These are phyloP conservation scores for Ephestia elutella DNA, from an alignment of 1,140 invertebrate species.

Conservation along the genomic window DNA sequence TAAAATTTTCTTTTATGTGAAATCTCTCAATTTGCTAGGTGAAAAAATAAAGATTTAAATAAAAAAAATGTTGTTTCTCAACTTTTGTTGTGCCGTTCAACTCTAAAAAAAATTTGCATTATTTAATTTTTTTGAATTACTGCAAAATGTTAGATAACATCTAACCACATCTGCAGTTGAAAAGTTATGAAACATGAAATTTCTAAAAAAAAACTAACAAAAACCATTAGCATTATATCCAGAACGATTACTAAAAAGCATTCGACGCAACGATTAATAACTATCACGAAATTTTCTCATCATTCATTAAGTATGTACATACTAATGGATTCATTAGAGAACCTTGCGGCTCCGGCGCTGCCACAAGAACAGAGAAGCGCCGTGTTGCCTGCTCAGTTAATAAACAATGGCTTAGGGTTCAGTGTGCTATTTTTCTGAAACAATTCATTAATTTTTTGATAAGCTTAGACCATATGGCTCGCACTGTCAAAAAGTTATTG, in stretches of 20 bases:
- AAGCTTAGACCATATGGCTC: too few species aligned
- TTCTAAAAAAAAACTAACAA: neutral
- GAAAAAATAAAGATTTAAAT: too few species aligned
- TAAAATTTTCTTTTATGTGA: too few species aligned
- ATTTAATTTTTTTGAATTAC: too few species aligned
- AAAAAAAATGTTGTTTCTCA: too few species aligned
- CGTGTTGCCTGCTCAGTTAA: neutral
- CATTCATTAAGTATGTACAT: slow-evolving; percentile 20
- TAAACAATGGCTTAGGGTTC: slow-evolving; percentile 17
- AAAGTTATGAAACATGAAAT: neutral
- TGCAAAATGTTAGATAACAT: too few species aligned
- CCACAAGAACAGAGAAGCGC: slow-evolving; percentile 7
- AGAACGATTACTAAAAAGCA: slow-evolving; percentile 2
- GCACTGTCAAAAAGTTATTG: too few species aligned
- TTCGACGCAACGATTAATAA: slow-evolving; percentile 15
- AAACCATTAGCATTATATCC: slow-evolving; percentile 1
- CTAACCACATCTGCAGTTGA: neutral
- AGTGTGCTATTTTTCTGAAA: neutral
- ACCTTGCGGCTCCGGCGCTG: slow-evolving; percentile 6
- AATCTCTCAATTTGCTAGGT: too few species aligned
- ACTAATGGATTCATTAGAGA: slow-evolving; percentile 23
- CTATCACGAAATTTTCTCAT: slow-evolving; percentile 15
- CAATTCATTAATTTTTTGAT: neutral
- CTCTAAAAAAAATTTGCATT: too few species aligned
- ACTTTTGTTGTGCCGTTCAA: too few species aligned